Evolutionary conservation across 2,888 invertebrate genomes (phyloP).

Genomic region (Perizoma affinitatum): DNA sequence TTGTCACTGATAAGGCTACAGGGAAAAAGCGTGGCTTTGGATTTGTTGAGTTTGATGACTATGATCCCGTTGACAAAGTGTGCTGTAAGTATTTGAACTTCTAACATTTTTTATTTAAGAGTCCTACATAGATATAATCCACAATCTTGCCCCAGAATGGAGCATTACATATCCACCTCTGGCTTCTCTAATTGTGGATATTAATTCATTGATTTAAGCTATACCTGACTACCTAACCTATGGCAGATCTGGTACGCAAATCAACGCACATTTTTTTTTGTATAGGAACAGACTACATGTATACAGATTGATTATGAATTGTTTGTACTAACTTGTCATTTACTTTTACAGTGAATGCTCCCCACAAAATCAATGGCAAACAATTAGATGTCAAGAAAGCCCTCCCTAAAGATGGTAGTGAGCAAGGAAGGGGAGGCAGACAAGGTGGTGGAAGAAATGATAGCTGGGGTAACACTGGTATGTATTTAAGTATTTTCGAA

Average conservation of each 20-base stretch:
- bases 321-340: conserved; percentile 19
- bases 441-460: conserved; percentile 73
- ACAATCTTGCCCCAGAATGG: conserved; percentile 82
- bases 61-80: conserved; percentile 98
- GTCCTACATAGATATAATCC: conserved; percentile 39
- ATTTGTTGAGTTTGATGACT: conserved; percentile 98
- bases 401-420: conserved; percentile 90
- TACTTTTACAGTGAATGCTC: conserved; percentile 87
- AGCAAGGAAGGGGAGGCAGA: conserved; percentile 82
- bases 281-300: neutral
- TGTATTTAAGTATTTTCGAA: conserved; percentile 22
- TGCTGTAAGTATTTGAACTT: conserved; percentile 88
- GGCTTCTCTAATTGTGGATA: conserved; percentile 82
- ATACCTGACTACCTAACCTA: conserved; percentile 65
- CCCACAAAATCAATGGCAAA: conserved; percentile 93
- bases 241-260: conserved; percentile 77
- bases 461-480: conserved; percentile 63
- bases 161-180: conserved; percentile 66
- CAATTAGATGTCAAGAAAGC: conserved; percentile 97
- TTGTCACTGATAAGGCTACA: conserved; percentile 96
- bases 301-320: conserved; percentile 2
- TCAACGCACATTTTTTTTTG: conserved; percentile 61
- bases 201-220: conserved; percentile 76
- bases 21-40: conserved; percentile 98
- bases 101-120: conserved; percentile 11